A percentile compares a stretch with the other conserved stretches of the same genome.
Evolutionary conservation across 1,140 invertebrate species (phyloP).

Genomic region (Procambarus virginalis): DNA sequence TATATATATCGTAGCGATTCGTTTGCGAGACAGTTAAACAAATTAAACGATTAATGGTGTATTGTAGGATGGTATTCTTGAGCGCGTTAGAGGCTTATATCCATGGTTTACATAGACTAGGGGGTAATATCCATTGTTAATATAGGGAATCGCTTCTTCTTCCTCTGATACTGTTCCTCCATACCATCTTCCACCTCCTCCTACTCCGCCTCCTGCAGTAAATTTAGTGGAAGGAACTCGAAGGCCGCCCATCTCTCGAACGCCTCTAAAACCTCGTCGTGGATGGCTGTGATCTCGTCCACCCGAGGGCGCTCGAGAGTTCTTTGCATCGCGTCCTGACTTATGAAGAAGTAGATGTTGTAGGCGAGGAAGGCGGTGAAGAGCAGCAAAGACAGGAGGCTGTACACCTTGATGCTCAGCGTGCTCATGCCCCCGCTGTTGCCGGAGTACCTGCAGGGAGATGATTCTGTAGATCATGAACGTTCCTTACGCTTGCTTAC

Average conservation of each 20-base stretch:
- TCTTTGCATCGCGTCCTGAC: neutral
- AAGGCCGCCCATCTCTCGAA: neutral
- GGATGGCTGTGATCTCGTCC: neutral
- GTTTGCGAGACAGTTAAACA: too few relatives aligned
- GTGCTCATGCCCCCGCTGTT: neutral
- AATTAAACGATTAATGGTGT: too few relatives aligned
- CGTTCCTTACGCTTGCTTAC: too few relatives aligned
- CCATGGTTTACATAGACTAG: too few relatives aligned
- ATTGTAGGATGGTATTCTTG: too few relatives aligned
- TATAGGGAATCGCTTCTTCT: too few relatives aligned
- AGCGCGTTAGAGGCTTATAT: too few relatives aligned
- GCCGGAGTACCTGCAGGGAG: neutral
- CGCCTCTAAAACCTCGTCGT: neutral
- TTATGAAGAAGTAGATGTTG: neutral
- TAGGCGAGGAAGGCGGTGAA: neutral
- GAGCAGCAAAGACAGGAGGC: neutral
- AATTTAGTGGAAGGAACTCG: neutral
- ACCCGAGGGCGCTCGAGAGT: neutral
- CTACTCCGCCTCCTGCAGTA: neutral
- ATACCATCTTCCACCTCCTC: neutral
- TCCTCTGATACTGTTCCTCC: neutral
- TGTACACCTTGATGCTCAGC: neutral
- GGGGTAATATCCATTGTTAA: too few relatives aligned
- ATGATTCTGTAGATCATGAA: neutral
- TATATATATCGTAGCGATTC: too few relatives aligned